Evolutionary conservation across 2,797 vertebrate species (phyloP).

Genomic region (Gymnodraco acuticeps): DNA sequence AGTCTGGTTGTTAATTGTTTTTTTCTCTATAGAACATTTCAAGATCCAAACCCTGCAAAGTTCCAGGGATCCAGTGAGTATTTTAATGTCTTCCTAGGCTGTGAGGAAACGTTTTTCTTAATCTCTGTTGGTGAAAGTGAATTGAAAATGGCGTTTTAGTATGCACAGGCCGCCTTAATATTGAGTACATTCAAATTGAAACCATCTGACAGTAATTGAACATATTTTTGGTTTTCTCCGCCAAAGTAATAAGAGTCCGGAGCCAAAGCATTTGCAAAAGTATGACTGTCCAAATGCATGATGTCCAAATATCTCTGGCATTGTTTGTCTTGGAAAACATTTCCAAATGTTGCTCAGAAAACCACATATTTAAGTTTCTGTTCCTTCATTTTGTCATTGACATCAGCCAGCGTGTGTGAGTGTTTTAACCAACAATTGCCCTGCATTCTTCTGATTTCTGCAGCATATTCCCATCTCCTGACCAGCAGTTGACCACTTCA

Average conservation of each 20-base stretch:
- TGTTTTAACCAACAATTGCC: neutral
- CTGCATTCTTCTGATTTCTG: constrained; percentile 25
- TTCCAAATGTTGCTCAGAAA: constrained; percentile 13
- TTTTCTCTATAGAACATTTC: constrained; percentile 83
- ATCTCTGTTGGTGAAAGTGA: neutral
- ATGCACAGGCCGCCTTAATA: neutral
- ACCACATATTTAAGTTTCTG: constrained; percentile 5
- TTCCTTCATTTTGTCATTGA: neutral
- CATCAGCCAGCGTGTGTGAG: constrained; percentile 1
- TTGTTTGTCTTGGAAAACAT: constrained; percentile 32
- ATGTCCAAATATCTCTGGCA: constrained; percentile 46
- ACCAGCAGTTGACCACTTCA: constrained; percentile 89
- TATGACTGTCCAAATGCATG: constrained; percentile 18
- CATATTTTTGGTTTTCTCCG: constrained; percentile 10
- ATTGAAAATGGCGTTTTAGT: neutral
- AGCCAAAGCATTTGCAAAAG: constrained; percentile 41
- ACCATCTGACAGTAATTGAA: constrained; percentile 32
- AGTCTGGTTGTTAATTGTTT: constrained; percentile 11
- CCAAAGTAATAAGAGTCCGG: constrained; percentile 24
- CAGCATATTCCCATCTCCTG: constrained; percentile 95
- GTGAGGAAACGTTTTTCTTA: neutral
- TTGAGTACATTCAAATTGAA: constrained; percentile 30
- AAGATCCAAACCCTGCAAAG: constrained; percentile 92
- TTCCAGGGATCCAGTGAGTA: constrained; percentile 96
- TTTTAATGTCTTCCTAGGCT: constrained; percentile 16